Evolutionary conservation across 2,113 vertebrate species (phyloP), one percentile per base, ranked within the genome.

Genomic region (Odocoileus virginianus): DNA sequence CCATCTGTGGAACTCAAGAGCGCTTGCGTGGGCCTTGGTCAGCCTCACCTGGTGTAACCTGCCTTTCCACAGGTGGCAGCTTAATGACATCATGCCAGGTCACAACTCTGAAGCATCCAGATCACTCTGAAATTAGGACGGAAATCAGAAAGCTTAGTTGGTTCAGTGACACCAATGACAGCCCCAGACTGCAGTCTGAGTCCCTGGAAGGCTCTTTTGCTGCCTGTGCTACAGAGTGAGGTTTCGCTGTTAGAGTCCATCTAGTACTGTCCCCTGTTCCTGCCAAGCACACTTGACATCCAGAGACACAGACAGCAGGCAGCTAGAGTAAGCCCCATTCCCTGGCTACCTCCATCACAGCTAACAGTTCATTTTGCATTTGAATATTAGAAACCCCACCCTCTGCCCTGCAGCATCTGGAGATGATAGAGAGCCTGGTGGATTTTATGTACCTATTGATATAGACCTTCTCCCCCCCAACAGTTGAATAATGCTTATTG

Each of bases 401-500:
- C 30, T 25, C 83, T 45, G 21, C 36, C 40, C 55, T 40, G 12
- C 27, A 14, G 25, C 33, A 25, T 97, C n/a, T 93, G 54, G 86
- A 95, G 64, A 36, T 87, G 54, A 47, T 57, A 74, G 86, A 96
- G 45, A 91, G 85, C 25, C 36, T 91, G 52, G 52, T 95, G 33
- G 47, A 91, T 54, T 87, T 95, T 93, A 93, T 33, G 14, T 84
- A 54, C 86, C 55, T 91, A 82, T 91, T 96, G 82, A 74, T 88
- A 93, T 86, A 91, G 19, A 83, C 17, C 11, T 76, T 74, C 61
- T 1, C 9, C 28, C 6, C 27, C 15, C 5, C 40, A 55, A 67
- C 30, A 88, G 82, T 89, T 96, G 76, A 96, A 88, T 89, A 92
- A 43, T 81, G 40, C 30, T 74, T 97, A 67, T 45, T 90, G 85